phyloP scores from a whole-genome alignment of 2,888 invertebrate species.

The Carterocephalus palaemon region DNA sequence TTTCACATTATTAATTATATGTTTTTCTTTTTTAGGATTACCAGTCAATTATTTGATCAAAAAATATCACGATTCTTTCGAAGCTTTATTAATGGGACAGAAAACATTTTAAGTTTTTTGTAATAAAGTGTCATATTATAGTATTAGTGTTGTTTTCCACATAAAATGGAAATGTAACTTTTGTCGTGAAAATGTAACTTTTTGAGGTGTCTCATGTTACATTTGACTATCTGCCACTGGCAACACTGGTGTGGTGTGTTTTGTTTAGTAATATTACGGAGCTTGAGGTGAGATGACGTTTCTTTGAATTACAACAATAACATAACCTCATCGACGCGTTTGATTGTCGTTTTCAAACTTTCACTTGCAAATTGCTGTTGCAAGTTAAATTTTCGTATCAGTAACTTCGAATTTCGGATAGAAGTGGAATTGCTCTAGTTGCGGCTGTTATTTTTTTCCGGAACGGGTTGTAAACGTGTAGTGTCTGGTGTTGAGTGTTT shows the following conservation, averaged over 20 bases:
- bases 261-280: conserved; percentile 55
- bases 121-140: too few species aligned
- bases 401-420: conserved; percentile 1
- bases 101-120: too few species aligned
- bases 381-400: conserved; percentile 22
- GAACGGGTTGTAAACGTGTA: conserved; percentile 29
- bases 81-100: too few species aligned
- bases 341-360: conserved; percentile 49
- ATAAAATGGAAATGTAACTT: too few species aligned
- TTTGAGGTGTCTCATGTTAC: too few species aligned
- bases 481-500: conserved; percentile 55
- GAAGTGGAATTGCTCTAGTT: conserved; percentile 19
- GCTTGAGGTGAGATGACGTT: conserved; percentile 45
- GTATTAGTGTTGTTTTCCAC: too few species aligned
- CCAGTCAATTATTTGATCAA: too few species aligned
- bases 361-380: conserved; percentile 37
- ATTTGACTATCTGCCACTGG: conserved; percentile 39
- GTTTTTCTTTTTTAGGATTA: too few species aligned
- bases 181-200: too few species aligned
- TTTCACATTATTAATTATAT: too few species aligned
- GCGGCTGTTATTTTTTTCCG: conserved; percentile 20
- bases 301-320: conserved; percentile 50
- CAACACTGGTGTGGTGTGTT: conserved; percentile 38
- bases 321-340: conserved; percentile 56
- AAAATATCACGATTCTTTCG: too few species aligned